Evolutionary conservation across 2,888 invertebrate species (phyloP), one percentile per base, ranked within the genome.

Genomic region (Drosophila mimetica): DNA sequence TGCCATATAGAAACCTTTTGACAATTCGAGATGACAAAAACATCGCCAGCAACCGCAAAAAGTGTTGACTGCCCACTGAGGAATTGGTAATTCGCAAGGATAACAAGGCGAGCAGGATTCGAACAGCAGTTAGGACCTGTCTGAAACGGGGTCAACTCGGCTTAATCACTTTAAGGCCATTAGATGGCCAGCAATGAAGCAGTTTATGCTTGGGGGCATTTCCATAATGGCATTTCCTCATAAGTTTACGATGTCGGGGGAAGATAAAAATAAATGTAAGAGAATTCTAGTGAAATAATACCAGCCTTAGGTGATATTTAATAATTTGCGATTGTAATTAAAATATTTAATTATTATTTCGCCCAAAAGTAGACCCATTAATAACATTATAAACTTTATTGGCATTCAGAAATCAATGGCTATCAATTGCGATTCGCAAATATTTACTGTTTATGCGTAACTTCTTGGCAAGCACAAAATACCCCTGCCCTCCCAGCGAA

Each of bases 21-120:
- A 64, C 64, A 64, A 64, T 64, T 66, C 63, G 63, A 52, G 60
- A 61, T 61, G 60, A 37, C 28, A 50, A 65, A 63, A 65, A 65
- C 61, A 41, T 11, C 55, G 36, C 39, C 32, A 4, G 30, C 30
- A 32, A 30, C 66, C 67, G 36, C 67, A 52, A 64, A 64, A 67
- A 67, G 42, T 67, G 53, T 44, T 36, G 63, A 64, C 34, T 64
- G 63, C 34, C 42, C 52, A 28, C 42, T 30, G 46, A 61, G 60
- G 63, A 61, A 61, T 61, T 61, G 63, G 60, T 61, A 61, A 61
- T 46, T 36, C 46, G 46, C 37, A 37, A 18, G 63, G 44, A 61
- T 39, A 46, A 46, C 61, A 36, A 30, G 36, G 5, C 14, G 20
- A 28, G 0, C 8, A 9, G 36, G 36, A 13, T 14, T 36, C 32